Evolutionary conservation across 2,888 invertebrate genomes (phyloP), one percentile per base, ranked within the genome.

Genomic region (Cosmia pyralina): DNA sequence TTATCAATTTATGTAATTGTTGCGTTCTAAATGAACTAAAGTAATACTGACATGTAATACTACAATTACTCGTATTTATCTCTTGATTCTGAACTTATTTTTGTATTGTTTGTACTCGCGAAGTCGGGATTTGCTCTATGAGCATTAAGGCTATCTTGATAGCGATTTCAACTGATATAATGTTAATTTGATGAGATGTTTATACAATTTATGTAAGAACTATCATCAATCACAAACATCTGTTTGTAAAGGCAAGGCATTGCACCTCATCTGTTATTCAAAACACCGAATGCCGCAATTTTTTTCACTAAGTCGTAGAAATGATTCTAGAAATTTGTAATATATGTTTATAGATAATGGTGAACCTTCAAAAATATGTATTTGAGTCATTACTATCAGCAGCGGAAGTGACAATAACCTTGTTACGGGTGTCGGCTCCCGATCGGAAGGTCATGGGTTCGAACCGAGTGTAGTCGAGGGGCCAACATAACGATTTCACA

Each of bases 1-100:
- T 82, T 71, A 82, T 73, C 85, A 84, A 82, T 86, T 86, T 75
- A 77, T 73, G 62, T 84, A 85, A 86, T 79, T 86, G 85, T 82
- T 86, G 62, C 85, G 78, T 81, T 71, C 66, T 67, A 48, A 84
- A 78, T 77, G 0, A 72, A 75, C 52, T 71, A 58, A 66, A 72
- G 50, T 77, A 65, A 77, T 58, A 65, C 70, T 55, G 73, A 69
- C 78, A 72, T 62, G 79, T 65, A 74, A 81, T 75, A 71, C 17
- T 44, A 17, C 44, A 73, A 69, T 71, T 71, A n/a, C n/a, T n/a
- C n/a, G n/a, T n/a, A 69, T 71, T 71, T 72, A 65, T 76, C 63
- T 72, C 34, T 19, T 15, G 63, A 34, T 72, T 67, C 44, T 38
- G 17, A 10, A 50, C 22, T 19, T 34, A 48, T 55, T 76, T 50